Evolutionary conservation across 2,888 invertebrate species (phyloP).

Genomic region (Heteropelma amictum): DNA sequence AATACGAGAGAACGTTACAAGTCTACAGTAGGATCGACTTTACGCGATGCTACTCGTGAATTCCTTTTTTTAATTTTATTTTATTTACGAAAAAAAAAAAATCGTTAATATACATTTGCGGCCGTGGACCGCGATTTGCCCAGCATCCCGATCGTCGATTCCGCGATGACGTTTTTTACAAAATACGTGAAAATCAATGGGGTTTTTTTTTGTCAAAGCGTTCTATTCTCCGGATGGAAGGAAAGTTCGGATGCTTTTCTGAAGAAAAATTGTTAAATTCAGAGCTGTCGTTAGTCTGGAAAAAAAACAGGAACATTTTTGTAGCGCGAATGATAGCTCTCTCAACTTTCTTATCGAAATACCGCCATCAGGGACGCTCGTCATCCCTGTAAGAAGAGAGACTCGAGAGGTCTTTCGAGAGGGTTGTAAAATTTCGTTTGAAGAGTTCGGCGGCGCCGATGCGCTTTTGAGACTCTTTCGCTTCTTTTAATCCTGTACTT

Average conservation of each 20-base stretch:
- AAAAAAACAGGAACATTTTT: not conserved
- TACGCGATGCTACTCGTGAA: not conserved
- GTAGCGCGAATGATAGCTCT: too few relatives aligned
- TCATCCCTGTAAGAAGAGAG: conserved; percentile 8
- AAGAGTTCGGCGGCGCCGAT: conserved; percentile 35
- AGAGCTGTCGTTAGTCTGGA: too few relatives aligned
- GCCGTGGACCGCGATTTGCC: not conserved
- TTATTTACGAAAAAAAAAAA: not conserved
- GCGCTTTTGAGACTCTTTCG: conserved; percentile 22
- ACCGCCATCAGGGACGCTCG: too few relatives aligned
- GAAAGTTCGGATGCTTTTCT: too few relatives aligned
- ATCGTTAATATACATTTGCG: not conserved
- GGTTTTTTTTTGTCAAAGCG: too few relatives aligned
- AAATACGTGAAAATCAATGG: not conserved
- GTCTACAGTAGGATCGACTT: conserved; percentile 18
- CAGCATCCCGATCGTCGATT: too few relatives aligned
- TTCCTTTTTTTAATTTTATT: not conserved
- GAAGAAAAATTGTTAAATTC: too few relatives aligned
- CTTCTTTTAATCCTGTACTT: conserved; percentile 14
- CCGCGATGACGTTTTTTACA: not conserved
- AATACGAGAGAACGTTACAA: not conserved
- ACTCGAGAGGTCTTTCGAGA: conserved; percentile 28
- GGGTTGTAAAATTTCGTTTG: conserved; percentile 36
- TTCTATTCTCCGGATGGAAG: too few relatives aligned
- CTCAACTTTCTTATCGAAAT: too few relatives aligned